Evolutionary conservation across 1,140 invertebrate species (phyloP).

Genomic region (Penaeus japonicus): DNA sequence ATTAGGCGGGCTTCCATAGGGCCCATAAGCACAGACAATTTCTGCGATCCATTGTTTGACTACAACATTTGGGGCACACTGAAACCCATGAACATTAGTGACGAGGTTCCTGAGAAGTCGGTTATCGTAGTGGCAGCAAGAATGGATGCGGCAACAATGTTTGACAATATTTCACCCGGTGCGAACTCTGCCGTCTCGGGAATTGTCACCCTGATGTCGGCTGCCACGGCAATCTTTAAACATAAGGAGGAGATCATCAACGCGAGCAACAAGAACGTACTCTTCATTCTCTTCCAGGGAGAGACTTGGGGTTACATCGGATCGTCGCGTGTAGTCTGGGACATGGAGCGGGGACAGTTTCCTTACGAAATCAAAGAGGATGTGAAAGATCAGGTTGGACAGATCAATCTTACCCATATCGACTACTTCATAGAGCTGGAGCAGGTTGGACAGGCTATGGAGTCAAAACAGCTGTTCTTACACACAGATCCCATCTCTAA

Average conservation of each 20-base stretch:
- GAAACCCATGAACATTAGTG: conserved; percentile 48
- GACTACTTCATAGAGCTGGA: conserved; percentile 82
- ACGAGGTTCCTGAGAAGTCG: conserved; percentile 61
- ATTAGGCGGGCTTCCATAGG: conserved; percentile 69
- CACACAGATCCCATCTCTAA: conserved; percentile 55
- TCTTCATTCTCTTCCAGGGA: conserved; percentile 91
- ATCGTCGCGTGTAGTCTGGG: conserved; percentile 87
- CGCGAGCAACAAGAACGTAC: conserved; percentile 70
- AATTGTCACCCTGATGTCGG: conserved; percentile 78
- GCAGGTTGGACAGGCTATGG: conserved; percentile 69
- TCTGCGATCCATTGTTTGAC: conserved; percentile 88
- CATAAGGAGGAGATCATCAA: conserved; percentile 64
- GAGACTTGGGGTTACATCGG: conserved; percentile 96
- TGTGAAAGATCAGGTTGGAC: conserved; percentile 41
- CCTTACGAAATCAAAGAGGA: conserved; percentile 63
- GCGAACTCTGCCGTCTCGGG: conserved; percentile 82
- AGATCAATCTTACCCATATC: conserved; percentile 65
- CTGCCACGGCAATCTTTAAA: conserved; percentile 76
- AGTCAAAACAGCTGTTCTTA: conserved; percentile 31
- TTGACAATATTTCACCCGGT: conserved; percentile 82
- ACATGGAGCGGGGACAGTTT: conserved; percentile 78
- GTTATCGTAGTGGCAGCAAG: conserved; percentile 80
- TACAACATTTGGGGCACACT: conserved; percentile 78
- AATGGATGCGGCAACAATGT: conserved; percentile 85
- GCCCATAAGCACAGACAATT: conserved; percentile 68